Evolutionary conservation across 2,888 invertebrate genomes (phyloP).

Genomic region (Xanthia togata): DNA sequence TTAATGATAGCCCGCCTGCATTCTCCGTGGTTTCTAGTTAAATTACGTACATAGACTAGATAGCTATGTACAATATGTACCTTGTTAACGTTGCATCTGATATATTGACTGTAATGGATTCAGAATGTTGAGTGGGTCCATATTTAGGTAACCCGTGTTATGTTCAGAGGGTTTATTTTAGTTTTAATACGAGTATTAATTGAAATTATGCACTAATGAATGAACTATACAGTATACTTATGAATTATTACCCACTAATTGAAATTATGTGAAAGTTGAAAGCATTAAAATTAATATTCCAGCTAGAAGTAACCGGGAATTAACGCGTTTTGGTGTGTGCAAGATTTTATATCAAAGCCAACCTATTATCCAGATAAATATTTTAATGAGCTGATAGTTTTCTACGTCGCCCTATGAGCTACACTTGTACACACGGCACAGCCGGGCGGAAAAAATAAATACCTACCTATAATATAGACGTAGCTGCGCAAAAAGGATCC

Average conservation of each 20-base stretch:
- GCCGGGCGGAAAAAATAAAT: too few species aligned
- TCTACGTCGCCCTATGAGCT: too few species aligned
- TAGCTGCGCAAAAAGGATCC: too few species aligned
- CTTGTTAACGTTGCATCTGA: conserved; percentile 32
- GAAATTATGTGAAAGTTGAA: neutral
- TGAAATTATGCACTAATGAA: neutral
- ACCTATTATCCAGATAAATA: neutral
- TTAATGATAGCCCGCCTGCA: conserved; percentile 13
- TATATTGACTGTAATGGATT: conserved; percentile 35
- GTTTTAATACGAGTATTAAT: neutral
- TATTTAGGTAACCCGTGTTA: conserved; percentile 1
- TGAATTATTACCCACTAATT: too few species aligned
- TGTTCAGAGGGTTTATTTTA: neutral
- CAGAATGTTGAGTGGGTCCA: conserved; percentile 10
- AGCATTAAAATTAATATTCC: neutral
- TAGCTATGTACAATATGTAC: neutral
- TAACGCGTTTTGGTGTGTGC: neutral
- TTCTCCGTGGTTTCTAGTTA: conserved; percentile 10
- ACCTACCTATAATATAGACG: too few species aligned
- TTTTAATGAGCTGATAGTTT: neutral
- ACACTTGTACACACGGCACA: too few species aligned
- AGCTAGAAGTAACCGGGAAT: neutral
- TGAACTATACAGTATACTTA: too few species aligned
- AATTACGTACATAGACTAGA: conserved; percentile 11
- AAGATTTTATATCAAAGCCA: neutral